Evolutionary conservation across 2,113 vertebrate species (phyloP), one percentile per base, ranked within the genome.

Genomic region (Erpornis zantholeuca): DNA sequence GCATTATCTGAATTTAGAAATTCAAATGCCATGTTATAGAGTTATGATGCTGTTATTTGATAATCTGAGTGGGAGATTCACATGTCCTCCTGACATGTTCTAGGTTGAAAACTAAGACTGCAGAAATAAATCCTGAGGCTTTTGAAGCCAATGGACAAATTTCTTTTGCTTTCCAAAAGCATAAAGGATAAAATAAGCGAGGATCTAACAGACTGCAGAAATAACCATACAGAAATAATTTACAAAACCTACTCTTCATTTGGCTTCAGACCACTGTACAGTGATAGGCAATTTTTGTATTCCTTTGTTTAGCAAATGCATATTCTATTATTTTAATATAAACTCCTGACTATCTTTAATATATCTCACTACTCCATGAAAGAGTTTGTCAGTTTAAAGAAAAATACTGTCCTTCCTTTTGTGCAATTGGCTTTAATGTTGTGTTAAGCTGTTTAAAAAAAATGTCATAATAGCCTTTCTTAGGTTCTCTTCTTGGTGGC

Each of bases 371-470:
- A 50, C 6, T 52, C 19, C 8, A 11, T 27, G 36, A 91, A 93
- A 90, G 31, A 77, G 11, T 93, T 96, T 97, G 72, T 87, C 96
- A 96, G 66, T 95, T 97, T 81, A 91, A 91, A 97, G 94, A 95
- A 94, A 97, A 98, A 97, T 95, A 97, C 97, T 97, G 97, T 95
- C 80, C 54, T 86, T 97, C 59, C 45, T 92, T 96, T 97, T 93
- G 45, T 96, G 70, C 27, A 93, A 50, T 75, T 82, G 44, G 50
- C 92, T 97, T 93, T 90, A 90, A 96, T 95, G 93, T 18, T 68
- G 65, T 86, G 92, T 95, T 97, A 97, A 97, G 91, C 90, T 97
- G 84, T 96, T 97, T 59, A 72, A 96, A 97, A 96, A 90, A 97
- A 97, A 96, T 93, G 86, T 94, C 82, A 68, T 96, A 92, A 90